These are phyloP conservation scores for Unio pictorum DNA, from an alignment of 2,888 invertebrate species.

Conservation along the genomic window DNA sequence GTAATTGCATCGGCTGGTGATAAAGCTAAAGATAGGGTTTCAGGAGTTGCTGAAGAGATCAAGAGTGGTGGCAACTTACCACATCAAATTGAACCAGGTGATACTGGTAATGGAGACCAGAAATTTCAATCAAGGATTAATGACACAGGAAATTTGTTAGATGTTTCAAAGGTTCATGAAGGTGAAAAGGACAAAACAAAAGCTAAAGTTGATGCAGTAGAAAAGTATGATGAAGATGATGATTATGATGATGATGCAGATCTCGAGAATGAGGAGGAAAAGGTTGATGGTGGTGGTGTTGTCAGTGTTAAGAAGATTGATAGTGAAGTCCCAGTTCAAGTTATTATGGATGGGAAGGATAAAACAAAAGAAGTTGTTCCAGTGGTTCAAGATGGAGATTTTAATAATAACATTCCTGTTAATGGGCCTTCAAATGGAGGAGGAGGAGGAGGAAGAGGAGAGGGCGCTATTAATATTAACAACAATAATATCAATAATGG, in stretches of 20 bases:
- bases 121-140: no score
- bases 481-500: conserved; percentile 1
- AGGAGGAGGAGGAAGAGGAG: background rate
- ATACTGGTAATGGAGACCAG: no score
- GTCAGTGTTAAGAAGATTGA: no score
- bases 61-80: no score
- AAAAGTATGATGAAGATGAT: conserved; percentile 12
- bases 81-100: no score
- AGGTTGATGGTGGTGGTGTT: background rate
- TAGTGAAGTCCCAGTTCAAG: no score
- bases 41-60: no score
- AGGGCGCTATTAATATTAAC: background rate
- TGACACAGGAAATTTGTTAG: no score
- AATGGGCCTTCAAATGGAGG: conserved; percentile 4
- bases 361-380: no score
- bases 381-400: background rate
- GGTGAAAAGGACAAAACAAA: background rate
- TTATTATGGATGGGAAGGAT: no score
- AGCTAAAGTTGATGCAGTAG: conserved; percentile 6
- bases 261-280: conserved; percentile 3
- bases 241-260: conserved; percentile 6
- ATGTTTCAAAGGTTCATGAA: background rate
- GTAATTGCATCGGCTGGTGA: no score
- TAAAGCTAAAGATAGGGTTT: no score
- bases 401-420: conserved; percentile 3